These are phyloP conservation scores for Papilio protenor DNA, from an alignment of 2,888 invertebrate species.

Conservation along the genomic window DNA sequence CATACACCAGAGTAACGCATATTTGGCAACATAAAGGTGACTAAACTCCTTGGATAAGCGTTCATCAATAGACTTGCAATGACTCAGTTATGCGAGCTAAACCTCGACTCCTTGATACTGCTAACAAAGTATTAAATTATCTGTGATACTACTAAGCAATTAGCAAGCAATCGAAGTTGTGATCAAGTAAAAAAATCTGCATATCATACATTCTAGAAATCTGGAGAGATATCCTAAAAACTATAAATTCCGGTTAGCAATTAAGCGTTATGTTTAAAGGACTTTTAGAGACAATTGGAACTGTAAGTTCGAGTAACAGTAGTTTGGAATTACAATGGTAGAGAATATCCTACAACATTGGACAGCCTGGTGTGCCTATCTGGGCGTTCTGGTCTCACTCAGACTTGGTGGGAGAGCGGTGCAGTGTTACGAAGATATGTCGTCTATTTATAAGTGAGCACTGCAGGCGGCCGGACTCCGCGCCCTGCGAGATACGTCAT, in stretches of 20 bases:
- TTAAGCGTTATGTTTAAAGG: neutral
- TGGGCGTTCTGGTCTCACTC: conserved; percentile 66
- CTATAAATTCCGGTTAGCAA: neutral
- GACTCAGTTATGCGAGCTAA: neutral
- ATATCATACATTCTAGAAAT: neutral
- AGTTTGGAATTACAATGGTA: neutral
- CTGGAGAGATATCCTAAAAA: neutral
- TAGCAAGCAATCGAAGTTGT: neutral
- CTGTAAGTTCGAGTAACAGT: neutral
- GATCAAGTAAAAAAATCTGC: neutral
- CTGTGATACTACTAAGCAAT: neutral
- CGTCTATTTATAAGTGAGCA: conserved; percentile 79
- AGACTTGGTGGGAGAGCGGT: conserved; percentile 76
- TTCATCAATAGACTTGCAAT: neutral
- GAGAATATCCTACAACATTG: conserved; percentile 2
- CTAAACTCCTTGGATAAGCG: neutral
- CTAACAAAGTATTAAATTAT: neutral
- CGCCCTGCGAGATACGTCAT: conserved; percentile 60
- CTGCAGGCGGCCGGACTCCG: conserved; percentile 70
- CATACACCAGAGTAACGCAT: neutral
- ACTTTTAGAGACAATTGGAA: neutral
- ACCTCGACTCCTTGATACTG: neutral
- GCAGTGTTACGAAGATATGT: conserved; percentile 75
- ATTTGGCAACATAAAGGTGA: conserved; percentile 1
- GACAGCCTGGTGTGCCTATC: conserved; percentile 20